Conservation (phyloP, 2,888 invertebrate genomes). For the Cryptocheilus praepositus region DNA sequence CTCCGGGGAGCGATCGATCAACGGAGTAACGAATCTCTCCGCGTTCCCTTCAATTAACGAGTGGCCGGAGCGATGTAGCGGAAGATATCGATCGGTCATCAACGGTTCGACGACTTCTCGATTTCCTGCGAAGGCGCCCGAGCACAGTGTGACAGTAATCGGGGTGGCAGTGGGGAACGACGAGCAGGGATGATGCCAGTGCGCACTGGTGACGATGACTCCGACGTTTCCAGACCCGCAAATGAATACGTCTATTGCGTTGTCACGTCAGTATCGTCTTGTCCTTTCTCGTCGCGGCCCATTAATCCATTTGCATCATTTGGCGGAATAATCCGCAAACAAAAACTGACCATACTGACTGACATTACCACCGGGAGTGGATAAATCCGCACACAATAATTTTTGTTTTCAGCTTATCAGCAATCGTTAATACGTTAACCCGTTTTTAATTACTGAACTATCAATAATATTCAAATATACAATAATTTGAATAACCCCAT, state of each 20-base stretch:
- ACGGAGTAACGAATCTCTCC: slow-evolving; percentile 22
- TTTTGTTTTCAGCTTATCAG: too few relatives aligned
- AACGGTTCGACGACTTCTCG: slow-evolving; percentile 21
- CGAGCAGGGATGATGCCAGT: not conserved
- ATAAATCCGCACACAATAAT: too few relatives aligned
- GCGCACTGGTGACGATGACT: not conserved
- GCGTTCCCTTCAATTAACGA: slow-evolving; percentile 29
- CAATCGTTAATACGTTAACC: too few relatives aligned
- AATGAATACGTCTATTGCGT: slow-evolving; percentile 32
- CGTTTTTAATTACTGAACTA: too few relatives aligned
- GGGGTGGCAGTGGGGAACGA: not conserved
- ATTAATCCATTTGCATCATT: too few relatives aligned
- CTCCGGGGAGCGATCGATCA: not conserved
- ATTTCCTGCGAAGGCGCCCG: slow-evolving; percentile 27
- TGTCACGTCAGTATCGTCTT: slow-evolving; percentile 21
- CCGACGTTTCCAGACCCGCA: too few relatives aligned
- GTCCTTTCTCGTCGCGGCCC: slow-evolving; percentile 42
- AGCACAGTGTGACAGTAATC: slow-evolving; percentile 28
- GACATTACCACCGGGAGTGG: too few relatives aligned
- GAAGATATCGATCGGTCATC: slow-evolving; percentile 18
- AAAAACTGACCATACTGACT: too few relatives aligned
- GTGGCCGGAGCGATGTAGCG: slow-evolving; percentile 11
- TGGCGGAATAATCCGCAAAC: too few relatives aligned
- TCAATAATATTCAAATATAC: too few relatives aligned
- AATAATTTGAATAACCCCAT: too few relatives aligned